These are phyloP conservation scores for Papilio protenor DNA, from an alignment of 2,888 invertebrate species.

Conservation along the genomic window DNA sequence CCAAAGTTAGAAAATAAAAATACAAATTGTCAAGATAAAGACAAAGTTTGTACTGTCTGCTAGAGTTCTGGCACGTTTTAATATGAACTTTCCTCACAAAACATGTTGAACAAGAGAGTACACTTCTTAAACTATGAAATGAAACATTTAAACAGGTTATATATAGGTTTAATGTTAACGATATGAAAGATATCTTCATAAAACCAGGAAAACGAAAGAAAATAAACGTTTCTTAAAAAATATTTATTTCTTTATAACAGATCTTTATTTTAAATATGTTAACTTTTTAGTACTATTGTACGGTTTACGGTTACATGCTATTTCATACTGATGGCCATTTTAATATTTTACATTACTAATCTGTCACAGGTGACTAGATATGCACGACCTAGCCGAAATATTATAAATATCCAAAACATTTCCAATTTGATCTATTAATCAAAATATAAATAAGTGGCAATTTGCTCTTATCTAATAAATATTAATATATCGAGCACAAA, in stretches of 20 bases:
- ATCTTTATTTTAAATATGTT: not conserved
- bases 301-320: not conserved
- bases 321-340: constrained; percentile 27
- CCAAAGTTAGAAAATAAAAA: not conserved
- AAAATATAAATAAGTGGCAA: constrained; percentile 30
- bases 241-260: constrained; percentile 35
- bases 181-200: not conserved
- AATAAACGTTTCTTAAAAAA: constrained; percentile 23
- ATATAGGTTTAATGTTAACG: not conserved
- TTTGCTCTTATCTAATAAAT: constrained; percentile 29
- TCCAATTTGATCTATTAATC: constrained; percentile 13
- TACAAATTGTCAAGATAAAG: constrained; percentile 15
- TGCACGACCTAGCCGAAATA: constrained; percentile 56
- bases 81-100: constrained; percentile 73
- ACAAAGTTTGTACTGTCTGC: constrained; percentile 21
- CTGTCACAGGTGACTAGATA: constrained; percentile 65
- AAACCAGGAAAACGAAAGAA: constrained; percentile 22
- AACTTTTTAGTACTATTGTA: not conserved
- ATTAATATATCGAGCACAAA: constrained; percentile 47
- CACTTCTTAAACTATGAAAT: constrained; percentile 52
- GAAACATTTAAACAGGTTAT: constrained; percentile 1
- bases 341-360: constrained; percentile 27
- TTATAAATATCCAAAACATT: constrained; percentile 8
- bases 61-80: constrained; percentile 59
- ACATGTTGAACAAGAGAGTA: constrained; percentile 72